These are phyloP conservation scores for Ceratothoa steindachneri DNA, from an alignment of 2,888 invertebrate genomes.

Conservation along the genomic window DNA sequence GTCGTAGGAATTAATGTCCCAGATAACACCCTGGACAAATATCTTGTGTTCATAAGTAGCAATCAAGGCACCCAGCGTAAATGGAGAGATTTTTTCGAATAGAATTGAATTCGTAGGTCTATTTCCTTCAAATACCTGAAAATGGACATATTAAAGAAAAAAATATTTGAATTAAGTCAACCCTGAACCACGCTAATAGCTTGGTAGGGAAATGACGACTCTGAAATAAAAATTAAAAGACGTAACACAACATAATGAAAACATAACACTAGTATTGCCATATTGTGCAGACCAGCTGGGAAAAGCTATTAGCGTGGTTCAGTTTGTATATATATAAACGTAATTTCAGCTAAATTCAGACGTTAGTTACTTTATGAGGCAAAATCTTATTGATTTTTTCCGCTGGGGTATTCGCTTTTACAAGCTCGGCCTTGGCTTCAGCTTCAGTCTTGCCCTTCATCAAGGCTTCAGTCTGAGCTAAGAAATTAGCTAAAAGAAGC, in stretches of 20 bases:
- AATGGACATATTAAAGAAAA: constrained; percentile 14
- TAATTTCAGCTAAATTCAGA: too few relatives aligned
- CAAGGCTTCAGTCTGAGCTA: constrained; percentile 97
- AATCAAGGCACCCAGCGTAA: constrained; percentile 85
- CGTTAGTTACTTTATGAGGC: constrained; percentile 83
- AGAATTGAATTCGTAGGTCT: constrained; percentile 95
- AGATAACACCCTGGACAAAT: constrained; percentile 95
- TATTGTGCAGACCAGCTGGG: too few relatives aligned
- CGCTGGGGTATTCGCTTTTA: constrained; percentile 69
- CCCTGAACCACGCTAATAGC: too few relatives aligned
- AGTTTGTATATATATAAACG: too few relatives aligned
- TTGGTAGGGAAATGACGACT: too few relatives aligned
- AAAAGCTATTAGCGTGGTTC: too few relatives aligned
- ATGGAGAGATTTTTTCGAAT: constrained; percentile 84
- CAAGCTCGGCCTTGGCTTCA: constrained; percentile 74
- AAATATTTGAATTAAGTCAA: too few relatives aligned
- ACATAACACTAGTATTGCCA: too few relatives aligned
- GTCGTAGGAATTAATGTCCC: constrained; percentile 99
- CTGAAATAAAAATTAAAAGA: too few relatives aligned
- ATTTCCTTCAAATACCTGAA: constrained; percentile 82
- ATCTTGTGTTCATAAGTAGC: constrained; percentile 99
- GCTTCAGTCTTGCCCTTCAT: constrained; percentile 72
- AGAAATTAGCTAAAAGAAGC: constrained; percentile 81
- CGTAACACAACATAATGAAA: too few relatives aligned
- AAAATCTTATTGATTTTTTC: constrained; percentile 73